Percentiles rank a stretch among this genome's conserved stretches.
These are phyloP conservation scores for Byasa hedistus DNA, from an alignment of 2,888 invertebrate species.

Conservation along the genomic window DNA sequence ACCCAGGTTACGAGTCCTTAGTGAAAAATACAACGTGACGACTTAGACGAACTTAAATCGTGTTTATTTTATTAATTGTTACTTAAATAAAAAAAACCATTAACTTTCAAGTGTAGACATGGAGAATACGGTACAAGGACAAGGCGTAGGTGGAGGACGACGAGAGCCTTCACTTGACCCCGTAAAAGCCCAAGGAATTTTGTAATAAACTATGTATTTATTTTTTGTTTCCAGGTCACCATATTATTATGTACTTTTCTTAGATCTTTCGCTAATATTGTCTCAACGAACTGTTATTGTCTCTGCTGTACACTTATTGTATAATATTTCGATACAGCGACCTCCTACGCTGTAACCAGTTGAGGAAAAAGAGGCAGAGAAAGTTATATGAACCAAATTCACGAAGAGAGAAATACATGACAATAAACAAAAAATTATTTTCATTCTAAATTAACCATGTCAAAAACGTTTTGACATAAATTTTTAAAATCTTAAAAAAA, in stretches of 20 bases:
- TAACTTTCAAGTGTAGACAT: slow-evolving; percentile 37
- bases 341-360: neutral
- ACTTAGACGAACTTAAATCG: neutral
- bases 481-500: too few species aligned
- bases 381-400: too few species aligned
- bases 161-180: slow-evolving; percentile 65
- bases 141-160: slow-evolving; percentile 49
- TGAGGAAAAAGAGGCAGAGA: neutral
- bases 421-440: too few species aligned
- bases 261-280: neutral
- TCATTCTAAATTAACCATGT: too few species aligned
- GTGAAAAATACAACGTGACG: neutral
- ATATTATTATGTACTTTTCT: neutral
- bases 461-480: too few species aligned
- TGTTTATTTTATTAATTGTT: neutral
- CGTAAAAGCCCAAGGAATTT: slow-evolving; percentile 70
- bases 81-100: neutral
- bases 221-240: neutral
- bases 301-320: neutral
- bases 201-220: slow-evolving; percentile 45
- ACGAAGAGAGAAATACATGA: too few species aligned
- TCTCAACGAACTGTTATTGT: neutral
- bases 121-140: slow-evolving; percentile 56
- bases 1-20: slow-evolving; percentile 1
- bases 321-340: neutral